Base-by-base conservation (phyloP, 2,888 invertebrate genomes). In the Dinocampus coccinellae region DNA sequence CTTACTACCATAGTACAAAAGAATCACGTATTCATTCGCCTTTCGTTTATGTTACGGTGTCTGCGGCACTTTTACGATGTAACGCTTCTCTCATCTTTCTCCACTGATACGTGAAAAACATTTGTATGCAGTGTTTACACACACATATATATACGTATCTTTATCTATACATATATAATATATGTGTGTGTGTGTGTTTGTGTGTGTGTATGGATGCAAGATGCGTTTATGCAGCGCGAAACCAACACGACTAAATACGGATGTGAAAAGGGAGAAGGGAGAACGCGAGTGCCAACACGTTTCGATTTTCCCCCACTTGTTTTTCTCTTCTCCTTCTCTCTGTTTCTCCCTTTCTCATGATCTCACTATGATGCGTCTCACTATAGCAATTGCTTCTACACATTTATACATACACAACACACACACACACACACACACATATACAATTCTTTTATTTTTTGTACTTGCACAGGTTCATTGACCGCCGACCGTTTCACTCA, bases 231-330 rank as follows among this genome's bases (percentile, higher is more conserved):
- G 70, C 52, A 42, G 70, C 65, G 62, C 62, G 33, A 61, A 67
- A 61, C 55, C 55, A 57, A 58, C 66, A 62, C 71, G 62, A 55
- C 62, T 71, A 71, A 71, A 67, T 60, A 65, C 67, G 33, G 29
- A 61, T 57, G 47, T 52, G 62, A 61, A 47, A 22, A 16, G 62
- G 55, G 57, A 47, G 26, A n/a, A n/a, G n/a, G n/a, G n/a, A n/a
- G n/a, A n/a, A n/a, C n/a, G 57, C 55, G 53, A 36, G 47, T 58
- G 62, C 53, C 47, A 62, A 42, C 66, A 71, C 66, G 70, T 66
- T 71, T n/a, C n/a, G n/a, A n/a, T n/a, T n/a, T n/a, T n/a, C n/a
- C n/a, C n/a, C n/a, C n/a, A n/a, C n/a, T n/a, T n/a, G n/a, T n/a
- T n/a, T n/a, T n/a, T n/a, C n/a, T n/a, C n/a, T 71, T 10, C 55